Conservation (phyloP, 2,797 vertebrate species). For the Pelodytes ibericus region DNA sequence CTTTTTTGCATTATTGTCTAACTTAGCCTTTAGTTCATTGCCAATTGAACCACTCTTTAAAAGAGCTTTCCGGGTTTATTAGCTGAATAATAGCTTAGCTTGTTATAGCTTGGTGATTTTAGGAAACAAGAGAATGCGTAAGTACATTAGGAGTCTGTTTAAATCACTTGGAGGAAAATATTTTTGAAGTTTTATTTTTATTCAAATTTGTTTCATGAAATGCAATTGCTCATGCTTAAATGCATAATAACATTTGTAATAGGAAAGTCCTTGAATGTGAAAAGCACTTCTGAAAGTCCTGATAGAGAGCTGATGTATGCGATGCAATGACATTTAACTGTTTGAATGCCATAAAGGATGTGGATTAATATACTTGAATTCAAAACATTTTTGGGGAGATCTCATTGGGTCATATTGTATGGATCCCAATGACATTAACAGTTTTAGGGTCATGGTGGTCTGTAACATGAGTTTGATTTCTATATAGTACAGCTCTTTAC, state of each 20-base stretch:
- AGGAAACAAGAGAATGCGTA: slow-evolving; percentile 49
- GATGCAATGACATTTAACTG: slow-evolving; percentile 31
- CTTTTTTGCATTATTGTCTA: slow-evolving; percentile 53
- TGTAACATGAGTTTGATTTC: too few species aligned
- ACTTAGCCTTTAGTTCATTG: slow-evolving; percentile 56
- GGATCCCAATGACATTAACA: too few species aligned
- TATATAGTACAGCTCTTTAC: too few species aligned
- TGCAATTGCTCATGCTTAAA: slow-evolving; percentile 47
- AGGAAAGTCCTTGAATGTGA: slow-evolving; percentile 48
- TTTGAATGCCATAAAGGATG: slow-evolving; percentile 43
- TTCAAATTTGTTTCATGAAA: slow-evolving; percentile 47
- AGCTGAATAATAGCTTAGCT: slow-evolving; percentile 57
- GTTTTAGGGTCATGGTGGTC: too few species aligned
- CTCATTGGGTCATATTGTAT: too few species aligned
- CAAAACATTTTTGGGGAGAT: too few species aligned
- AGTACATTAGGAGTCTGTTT: slow-evolving; percentile 30
- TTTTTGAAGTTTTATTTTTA: slow-evolving; percentile 49
- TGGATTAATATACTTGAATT: neutral
- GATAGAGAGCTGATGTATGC: slow-evolving; percentile 37
- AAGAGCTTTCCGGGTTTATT: slow-evolving; percentile 52
- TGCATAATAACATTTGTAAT: slow-evolving; percentile 37
- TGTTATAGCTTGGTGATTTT: slow-evolving; percentile 48
- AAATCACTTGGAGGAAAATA: slow-evolving; percentile 25
- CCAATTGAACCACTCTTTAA: slow-evolving; percentile 57
- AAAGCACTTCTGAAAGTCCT: slow-evolving; percentile 39